These are phyloP conservation scores for Philaenus spumarius DNA, from an alignment of 1,140 invertebrate genomes.

Conservation along the genomic window DNA sequence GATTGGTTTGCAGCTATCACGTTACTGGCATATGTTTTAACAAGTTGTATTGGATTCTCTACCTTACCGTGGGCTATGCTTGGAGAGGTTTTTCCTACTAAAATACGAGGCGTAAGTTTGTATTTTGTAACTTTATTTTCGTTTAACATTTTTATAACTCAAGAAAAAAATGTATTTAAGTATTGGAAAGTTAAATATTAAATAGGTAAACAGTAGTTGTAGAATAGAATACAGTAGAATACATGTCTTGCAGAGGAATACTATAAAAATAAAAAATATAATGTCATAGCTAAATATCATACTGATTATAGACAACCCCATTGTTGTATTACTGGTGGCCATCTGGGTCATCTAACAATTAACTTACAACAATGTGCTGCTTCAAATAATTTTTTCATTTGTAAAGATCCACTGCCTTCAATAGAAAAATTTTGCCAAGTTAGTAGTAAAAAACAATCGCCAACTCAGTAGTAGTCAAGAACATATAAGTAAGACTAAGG, in stretches of 20 bases:
- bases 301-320: not conserved
- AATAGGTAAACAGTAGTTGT: not conserved
- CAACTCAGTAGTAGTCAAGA: too few species aligned
- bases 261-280: not conserved
- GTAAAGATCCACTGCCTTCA: too few species aligned
- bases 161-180: not conserved
- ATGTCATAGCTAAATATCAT: not conserved
- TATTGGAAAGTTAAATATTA: not conserved
- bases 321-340: too few species aligned
- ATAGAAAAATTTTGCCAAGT: too few species aligned
- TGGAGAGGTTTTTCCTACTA: constrained; percentile 63
- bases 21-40: constrained; percentile 51
- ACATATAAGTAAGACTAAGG: too few species aligned
- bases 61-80: constrained; percentile 66
- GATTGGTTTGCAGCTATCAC: constrained; percentile 41
- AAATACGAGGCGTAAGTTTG: constrained; percentile 48
- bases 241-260: not conserved
- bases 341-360: too few species aligned
- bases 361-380: too few species aligned
- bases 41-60: constrained; percentile 53
- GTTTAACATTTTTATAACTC: not conserved
- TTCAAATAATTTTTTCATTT: too few species aligned
- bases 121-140: too few species aligned
- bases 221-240: not conserved
- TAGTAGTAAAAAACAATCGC: too few species aligned